Base-by-base conservation (phyloP, 2,888 invertebrate genomes). In the Priocnemis perturbator region DNA sequence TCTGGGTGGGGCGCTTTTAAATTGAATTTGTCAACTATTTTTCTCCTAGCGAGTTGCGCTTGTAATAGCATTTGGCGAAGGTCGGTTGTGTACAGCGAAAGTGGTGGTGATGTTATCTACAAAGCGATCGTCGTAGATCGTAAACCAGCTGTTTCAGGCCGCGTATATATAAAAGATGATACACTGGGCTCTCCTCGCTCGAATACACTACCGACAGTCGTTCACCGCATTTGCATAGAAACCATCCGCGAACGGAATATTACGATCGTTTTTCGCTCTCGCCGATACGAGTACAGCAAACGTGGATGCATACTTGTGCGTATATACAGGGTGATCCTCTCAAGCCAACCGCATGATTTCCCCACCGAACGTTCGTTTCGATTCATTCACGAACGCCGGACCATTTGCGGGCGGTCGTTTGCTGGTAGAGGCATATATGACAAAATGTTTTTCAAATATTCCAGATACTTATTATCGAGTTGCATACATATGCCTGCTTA, bases 201-300 rank as follows among this genome's bases (percentile, higher is more conserved):
- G 69, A 71, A 62, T 73, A 73, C 68, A 37, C 73, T 66, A 78
- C 77, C 77, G 71, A 73, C 73, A 78, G 68, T 73, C 71, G 74
- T 71, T 74, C 77, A 65, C 56, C 71, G 67, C 72, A 79, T 79
- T 79, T 78, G 69, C 77, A 79, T 79, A 76, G 79, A 79, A 76
- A 77, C 67, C 70, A 77, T 77, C 60, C 79, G 69, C 64, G 70
- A 70, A 61, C 66, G 69, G 73, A 71, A 73, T 71, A 73, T 77
- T 77, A 75, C 70, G 72, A 73, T 75, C 79, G 75, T 77, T 72
- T 79, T 73, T 77, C 71, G 74, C 52, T 77, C 69, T 63, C 69
- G 55, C 7, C 64, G 52, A 45, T 48, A 69, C 61, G 60, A 69
- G 60, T 58, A 69, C 62, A 11, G 17, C 68, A 60, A 63, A 60